Conservation (phyloP, 2,113 vertebrate genomes). For the Tricholaema leucomelas region DNA sequence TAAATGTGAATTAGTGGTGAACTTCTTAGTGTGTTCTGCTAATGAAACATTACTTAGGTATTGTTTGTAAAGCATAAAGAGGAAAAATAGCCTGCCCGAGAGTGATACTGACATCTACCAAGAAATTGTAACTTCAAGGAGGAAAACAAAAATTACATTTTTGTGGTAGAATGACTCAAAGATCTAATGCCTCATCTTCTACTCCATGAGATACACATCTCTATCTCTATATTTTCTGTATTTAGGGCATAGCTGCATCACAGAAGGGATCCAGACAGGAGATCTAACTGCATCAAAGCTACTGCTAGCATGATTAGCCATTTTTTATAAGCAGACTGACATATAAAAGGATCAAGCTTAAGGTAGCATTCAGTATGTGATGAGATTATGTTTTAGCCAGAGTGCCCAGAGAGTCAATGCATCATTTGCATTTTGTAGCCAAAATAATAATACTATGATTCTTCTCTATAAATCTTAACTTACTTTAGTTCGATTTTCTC, state of each 20-base stretch:
- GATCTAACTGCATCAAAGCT: not conserved
- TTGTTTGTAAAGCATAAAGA: not conserved
- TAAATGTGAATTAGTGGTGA: not conserved
- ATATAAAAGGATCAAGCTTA: not conserved
- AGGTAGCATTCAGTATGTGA: not conserved
- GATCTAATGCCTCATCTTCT: not conserved
- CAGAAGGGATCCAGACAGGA: not conserved
- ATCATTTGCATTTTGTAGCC: not conserved
- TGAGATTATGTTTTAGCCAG: not conserved
- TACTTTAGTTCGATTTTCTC: not conserved
- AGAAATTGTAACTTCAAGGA: not conserved
- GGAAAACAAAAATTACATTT: not conserved
- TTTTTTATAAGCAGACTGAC: not conserved
- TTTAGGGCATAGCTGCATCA: not conserved
- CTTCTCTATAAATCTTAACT: not conserved
- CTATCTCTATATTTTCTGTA: not conserved
- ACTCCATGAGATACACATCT: not conserved
- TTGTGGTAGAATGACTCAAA: not conserved
- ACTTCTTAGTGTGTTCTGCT: not conserved
- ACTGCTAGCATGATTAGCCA: not conserved
- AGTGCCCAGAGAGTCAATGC: not conserved
- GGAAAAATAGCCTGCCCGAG: not conserved
- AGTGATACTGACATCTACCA: not conserved
- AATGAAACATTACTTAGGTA: not conserved
- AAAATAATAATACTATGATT: not conserved